Evolutionary conservation across 1,140 invertebrate species (phyloP).

Genomic region (Pseudomyrmex cubaensis): DNA sequence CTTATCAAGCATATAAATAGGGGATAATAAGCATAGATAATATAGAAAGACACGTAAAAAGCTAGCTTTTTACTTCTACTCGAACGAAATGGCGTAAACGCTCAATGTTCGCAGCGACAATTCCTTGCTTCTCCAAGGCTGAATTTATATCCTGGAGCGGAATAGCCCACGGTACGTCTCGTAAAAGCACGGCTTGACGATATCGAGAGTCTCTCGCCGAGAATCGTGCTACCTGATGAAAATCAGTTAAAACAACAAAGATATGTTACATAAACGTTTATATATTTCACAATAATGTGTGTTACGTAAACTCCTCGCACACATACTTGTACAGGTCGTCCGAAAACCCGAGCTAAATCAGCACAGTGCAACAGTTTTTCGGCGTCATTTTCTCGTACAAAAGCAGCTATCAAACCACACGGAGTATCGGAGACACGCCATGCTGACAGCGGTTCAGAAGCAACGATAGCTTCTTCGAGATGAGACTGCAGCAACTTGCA

Average conservation of each 20-base stretch:
- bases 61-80: conserved; percentile 80
- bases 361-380: conserved; percentile 80
- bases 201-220: conserved; percentile 82
- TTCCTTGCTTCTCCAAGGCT: conserved; percentile 82
- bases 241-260: neutral
- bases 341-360: conserved; percentile 80
- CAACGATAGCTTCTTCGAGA: conserved; percentile 80
- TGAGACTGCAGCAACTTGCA: conserved; percentile 71
- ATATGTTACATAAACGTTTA: neutral
- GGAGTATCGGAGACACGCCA: conserved; percentile 83
- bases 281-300: neutral
- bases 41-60: neutral
- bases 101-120: conserved; percentile 79
- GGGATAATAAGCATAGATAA: no score
- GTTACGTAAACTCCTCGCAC: no score
- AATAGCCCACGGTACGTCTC: conserved; percentile 85
- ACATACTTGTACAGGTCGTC: conserved; percentile 82
- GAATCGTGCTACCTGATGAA: conserved; percentile 82
- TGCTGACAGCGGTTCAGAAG: conserved; percentile 72
- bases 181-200: conserved; percentile 81
- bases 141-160: conserved; percentile 83
- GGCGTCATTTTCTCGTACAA: conserved; percentile 80
- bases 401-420: conserved; percentile 82
- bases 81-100: conserved; percentile 82
- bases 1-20: no score